Percentiles rank a stretch among this genome's conserved stretches.
phyloP scores from a whole-genome alignment of 2,888 invertebrate genomes.

The Athalia rosae region DNA sequence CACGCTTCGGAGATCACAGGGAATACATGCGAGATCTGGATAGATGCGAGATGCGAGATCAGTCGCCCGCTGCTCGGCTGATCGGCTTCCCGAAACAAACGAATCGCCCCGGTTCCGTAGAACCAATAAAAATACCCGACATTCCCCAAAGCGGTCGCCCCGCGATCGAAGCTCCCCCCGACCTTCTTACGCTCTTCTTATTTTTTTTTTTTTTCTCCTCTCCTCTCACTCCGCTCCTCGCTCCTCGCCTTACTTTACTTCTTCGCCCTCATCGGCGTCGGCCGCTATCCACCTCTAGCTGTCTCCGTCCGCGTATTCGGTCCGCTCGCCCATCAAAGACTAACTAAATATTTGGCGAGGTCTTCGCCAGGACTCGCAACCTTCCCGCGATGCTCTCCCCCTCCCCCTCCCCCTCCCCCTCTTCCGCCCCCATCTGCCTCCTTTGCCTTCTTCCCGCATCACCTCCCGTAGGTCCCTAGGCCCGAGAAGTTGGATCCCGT shows the following conservation, averaged over 20 bases:
- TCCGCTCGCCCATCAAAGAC: conserved; percentile 64
- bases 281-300: not conserved
- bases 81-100: conserved; percentile 48
- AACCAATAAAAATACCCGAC: conserved; percentile 71
- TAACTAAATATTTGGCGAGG: conserved; percentile 61
- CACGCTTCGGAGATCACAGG: conserved; percentile 46
- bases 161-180: conserved; percentile 45
- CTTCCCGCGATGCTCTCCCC: not conserved
- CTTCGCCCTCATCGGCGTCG: not conserved
- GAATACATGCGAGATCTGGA: conserved; percentile 47
- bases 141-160: conserved; percentile 69
- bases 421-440: conserved; percentile 47
- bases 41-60: too few species aligned
- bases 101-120: conserved; percentile 52
- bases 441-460: conserved; percentile 19
- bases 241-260: not conserved
- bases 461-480: conserved; percentile 19
- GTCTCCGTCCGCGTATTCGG: conserved; percentile 8
- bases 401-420: conserved; percentile 52
- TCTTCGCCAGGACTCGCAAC: conserved; percentile 49
- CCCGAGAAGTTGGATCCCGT: conserved; percentile 22
- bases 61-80: conserved; percentile 47
- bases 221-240: conserved; percentile 36
- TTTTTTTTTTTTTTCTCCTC: conserved; percentile 42
- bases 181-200: conserved; percentile 48